Percentiles rank a stretch among this genome's conserved stretches.
Conservation (phyloP, 2,797 vertebrate species). For the Pipistrellus pygmaeus region DNA sequence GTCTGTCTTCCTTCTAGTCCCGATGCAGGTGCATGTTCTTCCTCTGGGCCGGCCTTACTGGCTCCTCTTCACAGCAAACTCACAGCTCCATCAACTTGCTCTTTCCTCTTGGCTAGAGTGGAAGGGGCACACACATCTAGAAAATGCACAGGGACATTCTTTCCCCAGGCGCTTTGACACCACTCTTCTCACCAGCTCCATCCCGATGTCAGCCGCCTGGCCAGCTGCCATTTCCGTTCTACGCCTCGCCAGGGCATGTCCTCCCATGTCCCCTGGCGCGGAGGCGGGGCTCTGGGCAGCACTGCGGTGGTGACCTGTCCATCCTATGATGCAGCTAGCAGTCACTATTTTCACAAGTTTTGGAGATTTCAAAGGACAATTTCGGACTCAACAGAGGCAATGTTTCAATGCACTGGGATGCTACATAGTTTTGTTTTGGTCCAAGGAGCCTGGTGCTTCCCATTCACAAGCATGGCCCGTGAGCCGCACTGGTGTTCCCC, state of each 20-base stretch:
- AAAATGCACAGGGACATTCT: background rate
- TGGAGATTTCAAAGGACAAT: background rate
- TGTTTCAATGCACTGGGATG: constrained; percentile 76
- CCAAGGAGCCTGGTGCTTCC: constrained; percentile 74
- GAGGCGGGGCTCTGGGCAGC: background rate
- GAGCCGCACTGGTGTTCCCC: constrained; percentile 63
- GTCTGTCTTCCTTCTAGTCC: background rate
- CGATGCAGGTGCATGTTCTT: background rate
- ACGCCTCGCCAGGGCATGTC: background rate
- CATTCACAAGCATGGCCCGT: constrained; percentile 61
- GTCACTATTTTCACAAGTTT: background rate
- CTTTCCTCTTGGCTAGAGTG: background rate
- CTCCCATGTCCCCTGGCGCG: background rate
- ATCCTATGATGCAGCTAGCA: background rate
- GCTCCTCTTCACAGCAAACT: background rate
- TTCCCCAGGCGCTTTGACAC: background rate
- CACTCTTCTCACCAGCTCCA: background rate
- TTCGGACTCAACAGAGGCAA: constrained; percentile 76
- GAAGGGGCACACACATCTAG: constrained; percentile 53
- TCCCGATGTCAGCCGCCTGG: background rate
- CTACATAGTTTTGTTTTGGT: accelerated
- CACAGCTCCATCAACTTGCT: background rate
- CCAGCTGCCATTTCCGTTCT: background rate
- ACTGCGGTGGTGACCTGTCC: background rate
- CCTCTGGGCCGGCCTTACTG: background rate